Evolutionary conservation across 2,888 invertebrate species (phyloP).

Genomic region (Andrena fulva): DNA sequence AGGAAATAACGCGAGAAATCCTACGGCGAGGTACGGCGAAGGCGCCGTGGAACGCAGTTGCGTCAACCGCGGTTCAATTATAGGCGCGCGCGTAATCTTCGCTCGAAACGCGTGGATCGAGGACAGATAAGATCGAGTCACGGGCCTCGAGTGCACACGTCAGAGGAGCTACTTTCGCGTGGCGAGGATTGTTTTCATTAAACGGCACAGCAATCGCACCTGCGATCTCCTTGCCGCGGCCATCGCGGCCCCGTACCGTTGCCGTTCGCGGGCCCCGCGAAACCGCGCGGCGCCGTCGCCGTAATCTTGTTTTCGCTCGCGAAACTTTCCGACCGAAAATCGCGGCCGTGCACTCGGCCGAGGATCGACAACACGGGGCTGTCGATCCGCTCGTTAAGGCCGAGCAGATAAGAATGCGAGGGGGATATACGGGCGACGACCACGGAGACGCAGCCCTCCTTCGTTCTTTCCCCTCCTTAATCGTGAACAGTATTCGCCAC

Average conservation of each 20-base stretch:
- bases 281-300: background rate
- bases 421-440: background rate
- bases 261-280: background rate
- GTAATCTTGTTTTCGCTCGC: constrained; percentile 47
- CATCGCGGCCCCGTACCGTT: constrained; percentile 16
- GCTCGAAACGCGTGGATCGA: background rate
- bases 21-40: background rate
- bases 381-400: constrained; percentile 26
- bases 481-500: constrained; percentile 20
- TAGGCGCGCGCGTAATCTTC: constrained; percentile 6
- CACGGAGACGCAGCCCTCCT: background rate
- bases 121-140: constrained; percentile 7
- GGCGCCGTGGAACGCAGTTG: background rate
- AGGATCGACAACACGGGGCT: background rate
- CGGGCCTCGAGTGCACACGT: background rate
- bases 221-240: background rate
- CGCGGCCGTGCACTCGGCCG: background rate
- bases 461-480: constrained; percentile 4
- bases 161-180: constrained; percentile 2
- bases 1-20: background rate
- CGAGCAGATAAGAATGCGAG: constrained; percentile 5
- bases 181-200: constrained; percentile 31
- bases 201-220: background rate
- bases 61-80: constrained; percentile 5
- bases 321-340: constrained; percentile 32